phyloP scores from a whole-genome alignment of 2,888 invertebrate genomes.

The Ethmia dodecea region DNA sequence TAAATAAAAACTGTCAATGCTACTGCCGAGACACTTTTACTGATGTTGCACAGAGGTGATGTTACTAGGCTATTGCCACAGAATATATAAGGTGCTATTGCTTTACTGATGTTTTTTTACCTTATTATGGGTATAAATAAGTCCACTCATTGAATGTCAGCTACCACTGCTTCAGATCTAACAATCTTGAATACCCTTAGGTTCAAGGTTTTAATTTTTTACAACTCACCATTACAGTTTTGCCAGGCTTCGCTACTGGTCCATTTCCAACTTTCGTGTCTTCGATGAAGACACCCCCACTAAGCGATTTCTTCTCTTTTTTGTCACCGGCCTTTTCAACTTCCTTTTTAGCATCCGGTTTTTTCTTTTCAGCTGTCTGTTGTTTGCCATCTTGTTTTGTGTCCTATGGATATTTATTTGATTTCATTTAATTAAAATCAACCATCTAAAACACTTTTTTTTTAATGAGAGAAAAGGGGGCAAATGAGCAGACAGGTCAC shows the following conservation, averaged over 20 bases:
- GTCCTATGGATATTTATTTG: not conserved
- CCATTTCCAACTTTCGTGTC: constrained; percentile 91
- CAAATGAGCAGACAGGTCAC: no score
- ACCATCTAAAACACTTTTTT: not conserved
- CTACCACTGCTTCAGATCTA: no score
- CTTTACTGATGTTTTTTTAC: no score
- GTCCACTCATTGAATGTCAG: no score
- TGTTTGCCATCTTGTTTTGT: constrained; percentile 11
- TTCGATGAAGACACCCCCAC: constrained; percentile 89
- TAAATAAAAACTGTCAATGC: no score
- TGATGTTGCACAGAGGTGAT: no score
- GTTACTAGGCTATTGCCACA: no score
- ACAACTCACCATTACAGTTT: constrained; percentile 77
- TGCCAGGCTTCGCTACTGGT: constrained; percentile 85
- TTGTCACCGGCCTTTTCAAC: constrained; percentile 43
- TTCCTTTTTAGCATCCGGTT: constrained; percentile 46
- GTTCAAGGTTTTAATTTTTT: no score
- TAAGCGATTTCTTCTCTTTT: constrained; percentile 75
- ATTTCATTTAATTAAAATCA: not conserved
- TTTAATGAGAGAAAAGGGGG: not conserved
- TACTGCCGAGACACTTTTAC: no score
- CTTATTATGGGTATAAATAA: no score
- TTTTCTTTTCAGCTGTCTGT: constrained; percentile 58
- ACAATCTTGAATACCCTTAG: no score
- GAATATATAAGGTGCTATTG: no score